Evolutionary conservation across 2,888 invertebrate species (phyloP), one percentile per base, ranked within the genome.

Genomic region (Xestia ashworthii): DNA sequence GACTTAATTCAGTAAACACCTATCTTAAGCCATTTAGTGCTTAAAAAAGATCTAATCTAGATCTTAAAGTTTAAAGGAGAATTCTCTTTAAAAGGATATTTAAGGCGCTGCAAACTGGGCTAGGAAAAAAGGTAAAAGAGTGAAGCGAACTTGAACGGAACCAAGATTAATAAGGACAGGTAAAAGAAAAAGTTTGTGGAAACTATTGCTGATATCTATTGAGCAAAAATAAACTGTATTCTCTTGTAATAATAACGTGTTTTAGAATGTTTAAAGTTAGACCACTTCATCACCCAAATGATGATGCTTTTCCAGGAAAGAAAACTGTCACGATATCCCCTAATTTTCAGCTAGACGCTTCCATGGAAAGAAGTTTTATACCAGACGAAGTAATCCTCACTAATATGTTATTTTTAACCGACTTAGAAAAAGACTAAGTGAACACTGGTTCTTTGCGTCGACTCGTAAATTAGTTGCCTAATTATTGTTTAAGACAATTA

Each of bases 1-100:
- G 72, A 83, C 75, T 76, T 78, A 48, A 85, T 75, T 71, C 64
- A 70, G 73, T 84, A 74, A 82, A 87, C 76, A 80, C 41, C 67
- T 69, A 64, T 66, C 64, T 76, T 73, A 75, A 68, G 53, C 78
- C 76, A 68, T 55, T 82, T 73, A 82, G 72, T 68, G 53, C 60
- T 74, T 74, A 48, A 64, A 5, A 19, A 64, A 25, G 55, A 74
- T 67, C 78, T 80, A 66, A 62, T 46, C 74, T 71, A 71, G 68
- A 25, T 38, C 53, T 72, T 62, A 44, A 83, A 53, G n/a, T 71
- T 82, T 68, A 41, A 67, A 72, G 32, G 8, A 46, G 22, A 55
- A 50, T 32, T 50, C 14, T 66, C 50, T 32, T 68, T 58, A 64
- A 53, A 53, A 62, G 48, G 22, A 60, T 68, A 60, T 41, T 74